Evolutionary conservation across 1,140 invertebrate genomes (phyloP), one percentile per base, ranked within the genome.

Genomic region (Brachionus paranguensis): DNA sequence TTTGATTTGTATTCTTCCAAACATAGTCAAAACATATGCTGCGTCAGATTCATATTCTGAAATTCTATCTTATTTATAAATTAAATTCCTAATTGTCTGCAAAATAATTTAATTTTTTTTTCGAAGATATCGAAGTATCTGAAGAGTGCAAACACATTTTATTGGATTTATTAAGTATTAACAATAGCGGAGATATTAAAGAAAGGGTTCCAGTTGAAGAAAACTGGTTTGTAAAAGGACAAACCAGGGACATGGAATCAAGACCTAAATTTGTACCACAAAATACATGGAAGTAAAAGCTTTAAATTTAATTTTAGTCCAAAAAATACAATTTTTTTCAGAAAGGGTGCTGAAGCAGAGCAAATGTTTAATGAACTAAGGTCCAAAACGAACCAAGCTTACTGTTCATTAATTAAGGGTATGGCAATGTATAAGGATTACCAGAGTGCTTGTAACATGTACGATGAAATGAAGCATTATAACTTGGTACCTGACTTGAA

Each of bases 401-500:
- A 64, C 45, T 81, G 78, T n/a, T 81, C 78, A 6, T 41, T 81
- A 24, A 68, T 81, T 20, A 81, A 81, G 65, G 78, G 78, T n/a
- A 81, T 81, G 78, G 33, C 41, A 27, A 81, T 64, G 5, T 68
- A 64, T 37, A 64, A 64, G 7, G 78, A 60, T 20, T 24, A 33
- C 29, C 33, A 81, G 41, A 24, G 33, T 27, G 78, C 78, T 45
- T 37, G 10, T 6, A 27, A 60, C 17, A 7, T 81, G 12, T 81
- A 64, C 14, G 27, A 64, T 20, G 17, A 81, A 68, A 11, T 81
- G 29, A 81, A 68, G 33, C 37, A 20, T 11, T 12, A 81, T 27
- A 68, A 68, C 14, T 55, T 81, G n/a, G 20, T 43, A 24, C 78
- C 78, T 11, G 78, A 81, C 43, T 24, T 81, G 7, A 68, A 68